A percentile compares a stretch with the other conserved stretches of the same genome.
These are phyloP conservation scores for Microctonus aethiopoides DNA, from an alignment of 2,888 invertebrate species.

Conservation along the genomic window DNA sequence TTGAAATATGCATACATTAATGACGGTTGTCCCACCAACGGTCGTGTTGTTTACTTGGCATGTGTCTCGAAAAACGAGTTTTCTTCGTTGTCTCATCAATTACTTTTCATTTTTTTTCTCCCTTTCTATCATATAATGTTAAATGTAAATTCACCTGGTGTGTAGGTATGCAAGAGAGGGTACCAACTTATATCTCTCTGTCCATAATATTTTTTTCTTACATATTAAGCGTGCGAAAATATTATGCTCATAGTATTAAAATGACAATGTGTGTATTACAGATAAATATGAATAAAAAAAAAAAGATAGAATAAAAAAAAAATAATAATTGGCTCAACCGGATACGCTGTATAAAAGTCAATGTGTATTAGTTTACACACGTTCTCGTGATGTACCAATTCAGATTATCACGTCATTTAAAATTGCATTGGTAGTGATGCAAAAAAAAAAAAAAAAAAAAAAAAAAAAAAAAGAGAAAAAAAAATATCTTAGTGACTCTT, in stretches of 20 bases:
- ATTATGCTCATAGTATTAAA: constrained; percentile 32
- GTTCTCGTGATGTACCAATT: neutral
- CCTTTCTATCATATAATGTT: no score
- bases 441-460: no score
- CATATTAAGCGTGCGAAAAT: constrained; percentile 36
- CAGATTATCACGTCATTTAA: neutral
- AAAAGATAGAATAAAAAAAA: neutral
- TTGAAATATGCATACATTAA: neutral
- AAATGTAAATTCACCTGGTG: constrained; percentile 35
- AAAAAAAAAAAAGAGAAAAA: no score
- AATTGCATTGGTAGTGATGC: neutral
- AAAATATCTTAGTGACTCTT: neutral
- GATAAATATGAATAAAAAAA: neutral
- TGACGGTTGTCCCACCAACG: neutral
- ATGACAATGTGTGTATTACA: constrained; percentile 33
- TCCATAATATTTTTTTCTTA: neutral
- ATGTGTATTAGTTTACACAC: neutral
- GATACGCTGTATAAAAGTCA: neutral
- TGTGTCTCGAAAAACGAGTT: constrained; percentile 11
- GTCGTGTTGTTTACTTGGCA: constrained; percentile 25
- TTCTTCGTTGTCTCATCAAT: constrained; percentile 17
- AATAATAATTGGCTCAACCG: neutral
- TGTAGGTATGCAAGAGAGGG: neutral
- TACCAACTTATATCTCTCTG: no score
- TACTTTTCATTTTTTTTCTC: constrained; percentile 3